A percentile compares a stretch with the other conserved stretches of the same genome.
Evolutionary conservation across 2,113 vertebrate genomes (phyloP).

Genomic region (Arenaria interpres): DNA sequence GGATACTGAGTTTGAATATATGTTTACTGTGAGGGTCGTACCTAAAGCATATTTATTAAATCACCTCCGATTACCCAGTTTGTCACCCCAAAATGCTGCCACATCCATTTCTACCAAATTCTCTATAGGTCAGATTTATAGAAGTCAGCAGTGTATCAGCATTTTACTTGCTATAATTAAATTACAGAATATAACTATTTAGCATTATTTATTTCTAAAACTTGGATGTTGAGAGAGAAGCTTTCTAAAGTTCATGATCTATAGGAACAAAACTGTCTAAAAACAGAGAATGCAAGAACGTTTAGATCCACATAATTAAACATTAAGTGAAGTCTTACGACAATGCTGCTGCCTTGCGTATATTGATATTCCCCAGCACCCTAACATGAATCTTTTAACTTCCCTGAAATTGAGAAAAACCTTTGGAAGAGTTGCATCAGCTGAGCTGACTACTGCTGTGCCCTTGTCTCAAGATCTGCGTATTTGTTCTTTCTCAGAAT

Average conservation of each 20-base stretch:
- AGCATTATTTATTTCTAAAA: not conserved
- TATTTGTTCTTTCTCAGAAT: constrained; percentile 64
- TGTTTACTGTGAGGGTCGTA: not conserved
- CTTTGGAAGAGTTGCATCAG: not conserved
- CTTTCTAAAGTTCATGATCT: rapidly evolving
- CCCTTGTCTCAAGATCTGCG: not conserved
- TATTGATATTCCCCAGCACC: not conserved
- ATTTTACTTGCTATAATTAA: not conserved
- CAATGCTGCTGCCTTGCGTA: too few relatives aligned
- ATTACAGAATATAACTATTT: not conserved
- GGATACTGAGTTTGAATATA: not conserved
- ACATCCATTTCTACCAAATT: not conserved
- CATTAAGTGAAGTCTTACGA: not conserved
- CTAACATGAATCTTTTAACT: not conserved
- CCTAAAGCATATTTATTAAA: not conserved
- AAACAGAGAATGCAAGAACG: not conserved
- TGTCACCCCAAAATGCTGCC: not conserved
- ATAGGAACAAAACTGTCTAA: not conserved
- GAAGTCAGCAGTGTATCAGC: not conserved
- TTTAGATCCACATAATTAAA: rapidly evolving
- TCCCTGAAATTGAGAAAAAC: not conserved
- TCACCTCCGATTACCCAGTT: not conserved
- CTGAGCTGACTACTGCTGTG: not conserved
- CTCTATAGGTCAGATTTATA: not conserved
- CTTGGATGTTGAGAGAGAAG: not conserved